A percentile compares a stretch with the other conserved stretches of the same genome.
Evolutionary conservation across 2,113 vertebrate genomes (phyloP).

Genomic region (Alces alces): DNA sequence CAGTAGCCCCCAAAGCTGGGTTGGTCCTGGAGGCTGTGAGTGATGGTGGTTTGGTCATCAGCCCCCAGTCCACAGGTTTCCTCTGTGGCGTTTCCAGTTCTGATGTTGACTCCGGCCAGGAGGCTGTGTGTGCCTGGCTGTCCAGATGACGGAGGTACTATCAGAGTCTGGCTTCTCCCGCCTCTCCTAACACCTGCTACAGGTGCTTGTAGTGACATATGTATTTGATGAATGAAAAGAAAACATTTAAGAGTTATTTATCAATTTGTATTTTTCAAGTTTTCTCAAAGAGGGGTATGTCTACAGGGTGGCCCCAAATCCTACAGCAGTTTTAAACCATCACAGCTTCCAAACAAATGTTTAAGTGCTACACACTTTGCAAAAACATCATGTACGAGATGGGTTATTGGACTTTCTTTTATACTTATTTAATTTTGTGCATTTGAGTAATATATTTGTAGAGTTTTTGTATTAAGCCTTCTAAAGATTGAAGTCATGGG

Average conservation of each 20-base stretch:
- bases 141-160: background rate
- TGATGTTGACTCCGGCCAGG: background rate
- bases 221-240: background rate
- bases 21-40: background rate
- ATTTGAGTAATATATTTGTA: background rate
- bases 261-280: background rate
- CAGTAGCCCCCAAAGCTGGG: accelerated
- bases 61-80: background rate
- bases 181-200: background rate
- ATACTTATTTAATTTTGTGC: background rate
- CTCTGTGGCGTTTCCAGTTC: background rate
- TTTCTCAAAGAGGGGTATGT: background rate
- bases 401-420: background rate
- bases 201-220: background rate
- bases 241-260: background rate
- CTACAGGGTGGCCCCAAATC: background rate
- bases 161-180: background rate
- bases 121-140: background rate
- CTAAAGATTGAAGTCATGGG: background rate
- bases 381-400: background rate
- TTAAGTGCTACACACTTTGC: background rate
- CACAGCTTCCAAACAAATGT: background rate
- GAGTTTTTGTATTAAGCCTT: background rate
- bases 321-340: background rate
- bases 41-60: no score